Base-by-base conservation (phyloP, 1,140 invertebrate genomes). In the Polyergus mexicanus region DNA sequence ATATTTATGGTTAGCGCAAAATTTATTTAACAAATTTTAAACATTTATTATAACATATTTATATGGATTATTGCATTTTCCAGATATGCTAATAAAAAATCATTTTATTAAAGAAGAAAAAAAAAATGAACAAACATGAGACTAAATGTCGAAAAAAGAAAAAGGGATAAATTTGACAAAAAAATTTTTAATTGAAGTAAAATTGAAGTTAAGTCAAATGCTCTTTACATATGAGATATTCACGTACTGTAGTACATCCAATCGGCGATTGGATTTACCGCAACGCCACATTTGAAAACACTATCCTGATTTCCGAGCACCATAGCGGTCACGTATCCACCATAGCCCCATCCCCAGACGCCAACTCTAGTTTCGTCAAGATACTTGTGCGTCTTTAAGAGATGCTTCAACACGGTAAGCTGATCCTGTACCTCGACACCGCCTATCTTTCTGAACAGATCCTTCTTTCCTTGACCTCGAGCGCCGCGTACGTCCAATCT, bases 311-410 rank as follows among this genome's bases (percentile, higher is more conserved):
- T 97, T 13, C 98, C 98, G 56, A 99, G 96, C 44, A 98, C 97
- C 97, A 98, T 98, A 54, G 98, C 96, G 0, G 98, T 98, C 19
- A 99, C 97, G 94, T 98, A 99, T 0, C 98, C 98, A 11, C 98
- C 98, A 94, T 99, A 99, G n/a, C 98, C 98, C 98, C 98, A 98
- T n/a, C 98, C 98, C 98, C 98, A 99, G 63, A 99, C 97, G 1
- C 98, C 98, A 47, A 99, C 97, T 85, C 98, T 96, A 2, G 97
- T 97, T 88, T 97, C 96, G 93, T 99, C 98, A 88, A 99, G 96
- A 94, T 97, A 99, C 92, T 97, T 97, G 84, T 97, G 96, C 19
- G 96, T 97, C 60, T 98, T 97, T 90, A 98, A 95, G 86, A 99
- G 96, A 94, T 98, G 97, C 92, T 97, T 98, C 89, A 98, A 96